Evolutionary conservation across 2,888 invertebrate genomes (phyloP), one percentile per base, ranked within the genome.

Genomic region (Neoitamus cyanurus): DNA sequence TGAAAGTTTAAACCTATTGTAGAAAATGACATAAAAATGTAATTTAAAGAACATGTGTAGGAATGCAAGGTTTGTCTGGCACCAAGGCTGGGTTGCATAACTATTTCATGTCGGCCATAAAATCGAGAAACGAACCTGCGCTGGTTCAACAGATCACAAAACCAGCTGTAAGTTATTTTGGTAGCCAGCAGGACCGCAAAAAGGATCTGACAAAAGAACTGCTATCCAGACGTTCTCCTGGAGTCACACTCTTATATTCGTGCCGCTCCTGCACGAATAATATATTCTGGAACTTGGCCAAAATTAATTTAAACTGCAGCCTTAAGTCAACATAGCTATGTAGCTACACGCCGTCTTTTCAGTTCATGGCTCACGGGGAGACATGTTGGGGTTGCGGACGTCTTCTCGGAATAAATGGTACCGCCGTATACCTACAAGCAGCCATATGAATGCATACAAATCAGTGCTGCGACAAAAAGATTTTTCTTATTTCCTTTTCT

Each of bases 251-350:
- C 82, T 69, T 69, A 69, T 82, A 68, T 82, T 82, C 36, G 69
- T 82, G 36, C 69, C 68, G 69, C 37, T 82, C 68, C 70, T 73
- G 37, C 72, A 87, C 86, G 86, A 87, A 87, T 87, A 86, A 87
- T 87, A 87, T 86, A 87, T 85, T 58, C 87, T 87, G 87, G 87
- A 87, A 86, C 86, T 85, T 85, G 86, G 87, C 87, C 87, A 87
- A 87, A 87, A 87, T 87, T 87, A 87, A 87, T 87, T 87, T 87
- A 87, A 87, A 87, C 86, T 87, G 86, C 86, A 85, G 86, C 86
- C 86, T 83, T 86, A 87, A 87, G 87, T 87, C 86, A 87, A 86
- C 87, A 87, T 86, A 87, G 58, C 72, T 46, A 34, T 25, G 9
- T 37, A 83, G 83, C 83, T 72, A 72, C 46, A 69, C 78, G 78